Base-by-base conservation (phyloP, 1,140 invertebrate species). In the Drosophila pseudoobscura region DNA sequence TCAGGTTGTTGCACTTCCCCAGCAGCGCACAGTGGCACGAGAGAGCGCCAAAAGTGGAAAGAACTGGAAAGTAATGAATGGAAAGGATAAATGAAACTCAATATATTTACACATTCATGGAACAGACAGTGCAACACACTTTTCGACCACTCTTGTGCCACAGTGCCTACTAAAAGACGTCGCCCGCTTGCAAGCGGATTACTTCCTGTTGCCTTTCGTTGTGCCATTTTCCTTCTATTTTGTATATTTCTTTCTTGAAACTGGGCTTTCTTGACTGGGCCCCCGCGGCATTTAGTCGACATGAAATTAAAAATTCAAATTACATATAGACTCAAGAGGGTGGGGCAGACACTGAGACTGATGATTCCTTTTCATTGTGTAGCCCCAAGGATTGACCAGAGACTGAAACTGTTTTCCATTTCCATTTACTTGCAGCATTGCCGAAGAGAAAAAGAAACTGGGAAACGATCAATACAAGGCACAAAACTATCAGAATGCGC, bases 381-480 rank as follows among this genome's bases (percentile, higher is more conserved):
- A 47, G 65, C 65, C 65, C 15, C 44, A 41, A 69, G 65, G 63
- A 47, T 56, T 69, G 74, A 63, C 56, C 68, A 52, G 5, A 54
- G 50, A 45, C 11, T 39, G 35, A 71, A 64, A 41, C 55, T 51
- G 52, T 45, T 75, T 57, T 52, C 11, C 6, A 9, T 24, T 22
- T 15, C 13, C 45, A 13, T 9, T 0, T 26, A 17, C 35, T 75
- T 87, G 35, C 72, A 97, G 96, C 89, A 90, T 95, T 72, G 96
- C 96, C 39, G 97, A 98, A 93, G 92, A 94, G 61, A 96, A 96
- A 91, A 98, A 98, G 92, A 95, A 97, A 92, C 94, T 94, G 92
- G 97, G 97, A 50, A 99, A 99, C 92, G 94, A 95, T 80, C 93
- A 95, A 43, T 98, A 98, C 91, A 96, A 95, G 92, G 93, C 94